Conservation (phyloP, 2,797 vertebrate species). For the Dicrostonyx torquatus region DNA sequence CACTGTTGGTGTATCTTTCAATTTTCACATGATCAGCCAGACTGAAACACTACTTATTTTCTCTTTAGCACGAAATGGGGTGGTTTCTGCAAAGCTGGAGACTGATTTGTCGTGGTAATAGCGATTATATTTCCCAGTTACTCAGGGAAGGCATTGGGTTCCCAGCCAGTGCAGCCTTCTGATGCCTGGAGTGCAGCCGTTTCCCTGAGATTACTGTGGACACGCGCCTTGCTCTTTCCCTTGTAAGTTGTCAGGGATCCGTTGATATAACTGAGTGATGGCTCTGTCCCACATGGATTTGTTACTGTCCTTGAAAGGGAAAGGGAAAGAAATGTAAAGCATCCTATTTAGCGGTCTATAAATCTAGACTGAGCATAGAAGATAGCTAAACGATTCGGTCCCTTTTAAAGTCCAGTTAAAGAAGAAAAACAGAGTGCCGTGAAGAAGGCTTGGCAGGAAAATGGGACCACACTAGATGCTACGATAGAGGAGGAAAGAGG, state of each 20-base stretch:
- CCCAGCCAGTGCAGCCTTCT: neutral
- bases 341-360: slow-evolving; percentile 26
- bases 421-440: neutral
- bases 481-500: neutral
- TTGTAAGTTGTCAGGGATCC: neutral
- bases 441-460: neutral
- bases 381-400: neutral
- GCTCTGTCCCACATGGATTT: neutral
- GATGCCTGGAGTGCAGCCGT: neutral
- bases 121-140: neutral
- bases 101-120: neutral
- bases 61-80: neutral
- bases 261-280: neutral
- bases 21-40: neutral
- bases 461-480: neutral
- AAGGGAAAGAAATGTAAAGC: slow-evolving; percentile 27
- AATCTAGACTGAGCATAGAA: slow-evolving; percentile 17
- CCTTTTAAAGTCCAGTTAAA: neutral
- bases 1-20: neutral
- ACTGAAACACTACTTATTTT: neutral
- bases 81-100: neutral
- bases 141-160: neutral
- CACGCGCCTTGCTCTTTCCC: neutral
- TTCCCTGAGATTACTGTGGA: neutral
- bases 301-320: slow-evolving; percentile 38